Evolutionary conservation across 2,113 vertebrate genomes (phyloP).

Genomic region (Canis aureus): DNA sequence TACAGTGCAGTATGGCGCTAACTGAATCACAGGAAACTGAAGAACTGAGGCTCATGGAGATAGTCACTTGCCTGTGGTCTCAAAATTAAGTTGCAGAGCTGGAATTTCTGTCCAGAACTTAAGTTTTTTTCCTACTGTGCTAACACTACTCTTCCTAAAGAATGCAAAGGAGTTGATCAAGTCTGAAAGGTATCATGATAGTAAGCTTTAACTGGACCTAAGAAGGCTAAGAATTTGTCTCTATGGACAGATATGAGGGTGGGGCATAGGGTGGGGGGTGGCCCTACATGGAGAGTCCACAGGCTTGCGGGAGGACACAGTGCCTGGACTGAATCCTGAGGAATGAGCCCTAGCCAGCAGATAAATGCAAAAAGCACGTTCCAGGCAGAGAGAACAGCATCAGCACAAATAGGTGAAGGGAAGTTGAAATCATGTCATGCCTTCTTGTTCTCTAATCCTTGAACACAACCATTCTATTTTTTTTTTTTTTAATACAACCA

Average conservation of each 20-base stretch:
- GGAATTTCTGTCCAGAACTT: conserved; percentile 21
- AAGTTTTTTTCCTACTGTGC: background rate
- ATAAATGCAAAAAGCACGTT: background rate
- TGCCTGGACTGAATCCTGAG: background rate
- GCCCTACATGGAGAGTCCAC: background rate
- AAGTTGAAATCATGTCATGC: background rate
- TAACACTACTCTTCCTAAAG: background rate
- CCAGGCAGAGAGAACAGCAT: background rate
- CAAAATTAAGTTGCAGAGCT: background rate
- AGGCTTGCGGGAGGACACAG: background rate
- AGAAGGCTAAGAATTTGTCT: conserved; percentile 39
- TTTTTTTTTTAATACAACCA: background rate
- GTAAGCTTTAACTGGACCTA: conserved; percentile 32
- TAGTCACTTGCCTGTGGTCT: background rate
- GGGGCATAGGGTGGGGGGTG: too few relatives aligned
- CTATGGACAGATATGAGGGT: background rate
- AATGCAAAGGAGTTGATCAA: conserved; percentile 41
- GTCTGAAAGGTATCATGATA: background rate
- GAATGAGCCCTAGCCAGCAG: conserved; percentile 10
- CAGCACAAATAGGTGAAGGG: background rate
- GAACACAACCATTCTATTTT: background rate
- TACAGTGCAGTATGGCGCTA: background rate
- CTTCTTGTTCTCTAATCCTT: background rate
- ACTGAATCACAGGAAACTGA: background rate
- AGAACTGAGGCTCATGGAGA: background rate